Evolutionary conservation across 2,113 vertebrate genomes (phyloP), one percentile per base, ranked within the genome.

Genomic region (Bettongia penicillata): DNA sequence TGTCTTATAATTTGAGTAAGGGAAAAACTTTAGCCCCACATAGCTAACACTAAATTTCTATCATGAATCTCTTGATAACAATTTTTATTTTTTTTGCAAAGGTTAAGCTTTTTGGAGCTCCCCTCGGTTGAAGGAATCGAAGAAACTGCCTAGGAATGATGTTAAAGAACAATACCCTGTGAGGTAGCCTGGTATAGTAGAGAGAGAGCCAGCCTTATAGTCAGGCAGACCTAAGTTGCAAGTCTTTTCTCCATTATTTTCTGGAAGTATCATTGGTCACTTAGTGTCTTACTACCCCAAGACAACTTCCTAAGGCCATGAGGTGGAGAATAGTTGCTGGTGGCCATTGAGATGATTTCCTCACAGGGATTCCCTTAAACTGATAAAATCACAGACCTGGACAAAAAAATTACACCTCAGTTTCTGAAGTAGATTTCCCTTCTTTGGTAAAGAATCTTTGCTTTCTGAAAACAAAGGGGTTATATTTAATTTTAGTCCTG

Each of bases 401-500:
- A 84, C 16, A 7, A 22, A 43, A 90, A 23, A 57, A 55, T 48
- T 53, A 57, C 91, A 90, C 94, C 94, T 51, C 93, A 50, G 1
- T 47, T 93, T 95, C 48, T 91, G 48, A 93, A 89, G 25, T 92
- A n/a, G 53, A 57, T 96, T 95, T 92, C 7, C 68, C n/a, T 84
- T 84, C 26, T 96, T 91, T 51, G 48, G 5, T 84, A 89, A 93
- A 94, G 93, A 95, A 31, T 48, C 47, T 93, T 94, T 91, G 25
- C 51, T 90, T 94, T 93, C 22, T 91, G 43, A 49, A 93, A 95
- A 89, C 12, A 55, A 50, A 77, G 90, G 3, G 55, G 91, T 94
- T 92, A 92, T 55, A 91, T 92, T 95, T 95, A 93, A 23, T 51
- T 94, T 37, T 91, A 95, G 97, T 91, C 37, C 8, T 93, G 90